phyloP scores from a whole-genome alignment of 2,888 invertebrate genomes.

The Notodonta dromedarius region DNA sequence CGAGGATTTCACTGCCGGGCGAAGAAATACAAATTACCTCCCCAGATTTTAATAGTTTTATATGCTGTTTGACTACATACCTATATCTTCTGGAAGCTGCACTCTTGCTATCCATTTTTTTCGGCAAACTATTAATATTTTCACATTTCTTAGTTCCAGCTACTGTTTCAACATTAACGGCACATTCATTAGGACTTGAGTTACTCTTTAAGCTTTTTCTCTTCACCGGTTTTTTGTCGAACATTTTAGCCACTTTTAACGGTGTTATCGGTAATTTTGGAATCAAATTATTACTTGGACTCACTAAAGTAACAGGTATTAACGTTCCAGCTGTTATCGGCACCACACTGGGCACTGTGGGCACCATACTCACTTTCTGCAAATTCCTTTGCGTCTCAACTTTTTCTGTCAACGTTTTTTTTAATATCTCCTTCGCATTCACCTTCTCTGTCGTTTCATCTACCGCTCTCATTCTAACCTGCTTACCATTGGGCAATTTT shows the following conservation, averaged over 20 bases:
- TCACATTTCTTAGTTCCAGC: constrained; percentile 7
- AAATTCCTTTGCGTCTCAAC: constrained; percentile 40
- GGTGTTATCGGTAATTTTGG: constrained; percentile 61
- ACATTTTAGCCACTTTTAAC: constrained; percentile 37
- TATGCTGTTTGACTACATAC: constrained; percentile 25
- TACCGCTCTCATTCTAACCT: constrained; percentile 64
- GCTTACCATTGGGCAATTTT: constrained; percentile 68
- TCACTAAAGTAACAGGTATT: constrained; percentile 63
- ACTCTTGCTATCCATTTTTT: constrained; percentile 53
- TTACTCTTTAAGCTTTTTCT: constrained; percentile 39
- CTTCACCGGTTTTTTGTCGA: constrained; percentile 44
- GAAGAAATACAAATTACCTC: no score
- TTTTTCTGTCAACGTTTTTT: constrained; percentile 61
- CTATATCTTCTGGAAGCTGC: constrained; percentile 70
- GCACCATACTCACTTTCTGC: constrained; percentile 24
- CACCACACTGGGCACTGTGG: constrained; percentile 40
- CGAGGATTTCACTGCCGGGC: no score
- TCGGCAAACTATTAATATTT: constrained; percentile 15
- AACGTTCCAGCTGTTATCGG: constrained; percentile 57
- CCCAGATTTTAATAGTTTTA: no score
- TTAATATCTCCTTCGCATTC: constrained; percentile 58
- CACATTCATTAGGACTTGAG: constrained; percentile 15
- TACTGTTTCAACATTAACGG: constrained; percentile 14
- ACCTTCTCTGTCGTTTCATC: constrained; percentile 48
- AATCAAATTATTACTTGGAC: constrained; percentile 32